These are phyloP conservation scores for Umimayanthus kanabou DNA, from an alignment of 92 coral and sea anemone genomes.

Conservation along the genomic window DNA sequence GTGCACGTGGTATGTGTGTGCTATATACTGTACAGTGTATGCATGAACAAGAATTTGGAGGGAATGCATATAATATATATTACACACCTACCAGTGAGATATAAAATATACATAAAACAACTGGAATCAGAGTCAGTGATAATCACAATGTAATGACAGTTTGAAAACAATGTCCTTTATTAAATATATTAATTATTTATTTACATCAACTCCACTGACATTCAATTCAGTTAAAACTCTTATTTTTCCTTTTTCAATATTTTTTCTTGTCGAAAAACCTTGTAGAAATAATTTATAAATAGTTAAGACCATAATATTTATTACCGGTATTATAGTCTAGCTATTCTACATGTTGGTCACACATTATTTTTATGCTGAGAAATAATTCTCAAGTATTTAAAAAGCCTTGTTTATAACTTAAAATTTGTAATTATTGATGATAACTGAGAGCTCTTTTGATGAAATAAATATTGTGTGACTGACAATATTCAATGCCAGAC, in stretches of 20 bases:
- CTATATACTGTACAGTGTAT: too few species aligned
- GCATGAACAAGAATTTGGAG: too few species aligned
- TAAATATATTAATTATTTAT: too few species aligned
- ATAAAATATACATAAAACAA: too few species aligned
- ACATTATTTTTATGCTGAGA: neutral
- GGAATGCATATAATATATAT: too few species aligned
- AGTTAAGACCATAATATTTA: neutral
- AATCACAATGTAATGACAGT: too few species aligned
- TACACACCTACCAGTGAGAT: too few species aligned
- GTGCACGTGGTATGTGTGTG: neutral
- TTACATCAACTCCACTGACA: neutral
- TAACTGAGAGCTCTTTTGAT: neutral
- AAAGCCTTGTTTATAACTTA: neutral
- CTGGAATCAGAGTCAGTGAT: too few species aligned
- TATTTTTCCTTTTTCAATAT: too few species aligned
- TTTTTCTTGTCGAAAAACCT: neutral
- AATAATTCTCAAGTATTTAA: neutral
- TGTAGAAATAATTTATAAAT: neutral
- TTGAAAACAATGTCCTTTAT: too few species aligned
- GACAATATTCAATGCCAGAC: neutral
- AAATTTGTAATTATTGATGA: neutral
- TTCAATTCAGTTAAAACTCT: too few species aligned
- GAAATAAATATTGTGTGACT: neutral
- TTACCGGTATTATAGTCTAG: neutral
- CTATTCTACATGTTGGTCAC: neutral